Evolutionary conservation across 2,113 vertebrate genomes (phyloP), one percentile per base, ranked within the genome.

Genomic region (Falcunculus frontatus): DNA sequence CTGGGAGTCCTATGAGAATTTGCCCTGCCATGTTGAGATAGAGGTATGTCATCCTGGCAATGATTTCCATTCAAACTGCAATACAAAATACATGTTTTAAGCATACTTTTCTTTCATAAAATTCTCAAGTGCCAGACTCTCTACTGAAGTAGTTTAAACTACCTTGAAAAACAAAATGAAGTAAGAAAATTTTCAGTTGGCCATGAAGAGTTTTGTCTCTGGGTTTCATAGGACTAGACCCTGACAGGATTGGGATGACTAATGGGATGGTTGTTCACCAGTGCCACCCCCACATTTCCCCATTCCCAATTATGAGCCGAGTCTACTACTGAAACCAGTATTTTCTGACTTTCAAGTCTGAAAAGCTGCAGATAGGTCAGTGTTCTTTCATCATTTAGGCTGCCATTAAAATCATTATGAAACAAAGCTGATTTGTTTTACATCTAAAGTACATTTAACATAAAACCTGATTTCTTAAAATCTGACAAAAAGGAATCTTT

Each of bases 231-330:
- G 33, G 47, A 41, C 32, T 68, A 50, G 47, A 35, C 7, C 69
- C n/a, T 74, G 56, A 21, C 27, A 55, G 12, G 8, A 42, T 7
- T 87, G 32, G 7, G 35, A 39, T 95, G 56, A 78, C 41, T 44
- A 47, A 60, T 91, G 27, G n/a, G 7, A 55, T 63, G 37, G n/a
- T 18, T 67, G 7, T 72, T 81, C 32, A 46, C 15, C 30, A 39
- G 10, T n/a, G 26, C 9, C 9, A 30, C 6, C 32, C 22, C 16
- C 23, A 17, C 6, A 41, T 18, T 39, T 12, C 22, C 6, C 18
- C 7, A 9, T 13, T 23, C 19, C 27, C n/a, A 46, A 53, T 17
- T 59, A 39, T 19, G 26, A 80, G 32, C 13, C 0, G 0, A 73
- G 32, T 80, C 37, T 52, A 14, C 49, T 10, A 23, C 50, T 33